Conservation (phyloP, 2,113 vertebrate genomes). For the Sarotherodon lohbergeri region DNA sequence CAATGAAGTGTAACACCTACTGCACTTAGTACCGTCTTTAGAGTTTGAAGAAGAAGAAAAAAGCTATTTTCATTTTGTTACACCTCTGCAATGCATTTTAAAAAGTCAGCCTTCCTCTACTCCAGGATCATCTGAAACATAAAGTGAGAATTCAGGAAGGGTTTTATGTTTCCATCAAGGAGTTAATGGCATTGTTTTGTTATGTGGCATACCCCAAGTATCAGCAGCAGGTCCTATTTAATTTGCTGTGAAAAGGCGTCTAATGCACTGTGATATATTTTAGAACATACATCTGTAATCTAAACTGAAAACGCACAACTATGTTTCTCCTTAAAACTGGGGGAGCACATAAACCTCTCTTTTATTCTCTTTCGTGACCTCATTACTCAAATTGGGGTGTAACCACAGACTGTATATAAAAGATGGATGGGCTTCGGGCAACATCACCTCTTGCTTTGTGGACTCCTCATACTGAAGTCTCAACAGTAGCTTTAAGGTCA, state of each 20-base stretch:
- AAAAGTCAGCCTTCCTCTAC: background rate
- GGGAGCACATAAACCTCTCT: background rate
- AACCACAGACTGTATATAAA: background rate
- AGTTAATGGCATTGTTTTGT: background rate
- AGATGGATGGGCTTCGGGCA: background rate
- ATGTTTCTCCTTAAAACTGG: background rate
- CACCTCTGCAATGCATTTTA: background rate
- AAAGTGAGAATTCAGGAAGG: background rate
- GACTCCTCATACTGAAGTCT: background rate
- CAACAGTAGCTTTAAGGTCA: background rate
- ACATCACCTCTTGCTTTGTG: background rate
- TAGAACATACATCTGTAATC: background rate
- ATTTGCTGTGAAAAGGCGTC: background rate
- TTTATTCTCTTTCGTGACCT: background rate
- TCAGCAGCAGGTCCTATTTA: background rate
- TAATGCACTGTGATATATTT: background rate
- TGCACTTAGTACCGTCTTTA: background rate
- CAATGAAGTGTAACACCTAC: background rate
- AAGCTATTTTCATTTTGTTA: background rate
- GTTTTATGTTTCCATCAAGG: background rate
- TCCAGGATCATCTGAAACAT: background rate
- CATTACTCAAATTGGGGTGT: background rate
- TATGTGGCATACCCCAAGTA: background rate
- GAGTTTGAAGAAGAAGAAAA: background rate
- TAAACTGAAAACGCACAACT: background rate